phyloP scores from a whole-genome alignment of 2,797 vertebrate genomes.

The Erithacus rubecula region DNA sequence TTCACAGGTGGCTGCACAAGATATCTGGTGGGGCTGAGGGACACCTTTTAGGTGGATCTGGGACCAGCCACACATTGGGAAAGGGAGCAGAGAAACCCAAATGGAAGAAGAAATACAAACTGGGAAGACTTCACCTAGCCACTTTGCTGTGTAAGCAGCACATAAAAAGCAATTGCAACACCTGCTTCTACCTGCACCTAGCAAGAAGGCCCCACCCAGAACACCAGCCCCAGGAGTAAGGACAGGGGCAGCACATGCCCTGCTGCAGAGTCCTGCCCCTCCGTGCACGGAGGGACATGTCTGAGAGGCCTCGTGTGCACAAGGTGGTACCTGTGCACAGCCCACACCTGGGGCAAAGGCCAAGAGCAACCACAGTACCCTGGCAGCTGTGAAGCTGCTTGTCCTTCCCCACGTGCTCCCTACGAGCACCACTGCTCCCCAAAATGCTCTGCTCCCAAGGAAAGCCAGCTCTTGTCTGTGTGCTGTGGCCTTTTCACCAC shows the following conservation, averaged over 20 bases:
- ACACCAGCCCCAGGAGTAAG: fast-evolving
- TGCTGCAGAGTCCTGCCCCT: neutral
- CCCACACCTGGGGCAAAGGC: neutral
- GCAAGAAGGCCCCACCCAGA: neutral
- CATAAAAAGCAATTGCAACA: fast-evolving
- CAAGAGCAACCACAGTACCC: fast-evolving
- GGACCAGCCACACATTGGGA: neutral
- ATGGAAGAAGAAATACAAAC: neutral
- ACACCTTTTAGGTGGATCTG: neutral
- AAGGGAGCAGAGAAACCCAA: neutral
- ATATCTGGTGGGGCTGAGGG: neutral
- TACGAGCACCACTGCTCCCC: neutral
- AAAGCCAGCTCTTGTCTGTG: neutral
- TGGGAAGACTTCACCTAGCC: neutral
- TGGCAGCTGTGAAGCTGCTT: neutral
- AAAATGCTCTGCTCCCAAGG: fast-evolving
- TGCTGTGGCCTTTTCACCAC: neutral
- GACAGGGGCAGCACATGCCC: neutral
- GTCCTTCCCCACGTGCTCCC: fast-evolving
- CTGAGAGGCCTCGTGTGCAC: neutral
- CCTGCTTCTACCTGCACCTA: neutral
- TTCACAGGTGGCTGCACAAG: neutral
- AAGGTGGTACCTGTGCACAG: neutral
- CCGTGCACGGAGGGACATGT: fast-evolving
- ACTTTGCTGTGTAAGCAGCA: fast-evolving